These are phyloP conservation scores for Bryconaethiops microstoma DNA, from an alignment of 2,797 vertebrate genomes.

Conservation along the genomic window DNA sequence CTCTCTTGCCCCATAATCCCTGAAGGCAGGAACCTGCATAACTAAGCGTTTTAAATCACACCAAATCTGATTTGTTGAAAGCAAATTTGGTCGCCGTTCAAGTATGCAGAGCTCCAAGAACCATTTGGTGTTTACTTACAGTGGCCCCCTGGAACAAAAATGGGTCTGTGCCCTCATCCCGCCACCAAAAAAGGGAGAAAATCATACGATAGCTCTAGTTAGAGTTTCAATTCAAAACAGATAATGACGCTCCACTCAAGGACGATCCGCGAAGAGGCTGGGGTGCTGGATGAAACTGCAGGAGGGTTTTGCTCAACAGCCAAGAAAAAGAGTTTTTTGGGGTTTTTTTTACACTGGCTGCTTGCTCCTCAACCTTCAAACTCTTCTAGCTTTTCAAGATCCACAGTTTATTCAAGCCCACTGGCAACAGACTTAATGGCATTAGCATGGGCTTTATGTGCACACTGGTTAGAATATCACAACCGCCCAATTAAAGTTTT, in stretches of 20 bases:
- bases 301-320: conserved; percentile 1
- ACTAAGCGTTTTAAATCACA: conserved; percentile 59
- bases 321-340: background rate
- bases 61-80: conserved; percentile 60
- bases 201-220: conserved; percentile 16
- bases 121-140: conserved; percentile 40
- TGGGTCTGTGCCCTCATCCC: background rate
- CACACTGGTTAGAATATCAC: background rate
- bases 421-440: background rate
- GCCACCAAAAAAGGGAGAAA: background rate
- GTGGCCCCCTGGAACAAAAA: conserved; percentile 26
- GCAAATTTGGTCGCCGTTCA: conserved; percentile 59
- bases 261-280: background rate
- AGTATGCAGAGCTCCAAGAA: conserved; percentile 32
- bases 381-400: background rate
- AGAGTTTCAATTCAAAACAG: conserved; percentile 33
- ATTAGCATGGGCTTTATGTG: background rate
- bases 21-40: conserved; percentile 60
- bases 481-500: background rate
- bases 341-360: background rate
- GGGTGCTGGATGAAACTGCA: conserved; percentile 9
- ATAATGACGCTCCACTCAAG: conserved; percentile 23
- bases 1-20: conserved; percentile 44
- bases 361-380: background rate
- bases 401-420: background rate